phyloP scores from a whole-genome alignment of 2,888 invertebrate species.

The Choristoneura rosaceana region DNA sequence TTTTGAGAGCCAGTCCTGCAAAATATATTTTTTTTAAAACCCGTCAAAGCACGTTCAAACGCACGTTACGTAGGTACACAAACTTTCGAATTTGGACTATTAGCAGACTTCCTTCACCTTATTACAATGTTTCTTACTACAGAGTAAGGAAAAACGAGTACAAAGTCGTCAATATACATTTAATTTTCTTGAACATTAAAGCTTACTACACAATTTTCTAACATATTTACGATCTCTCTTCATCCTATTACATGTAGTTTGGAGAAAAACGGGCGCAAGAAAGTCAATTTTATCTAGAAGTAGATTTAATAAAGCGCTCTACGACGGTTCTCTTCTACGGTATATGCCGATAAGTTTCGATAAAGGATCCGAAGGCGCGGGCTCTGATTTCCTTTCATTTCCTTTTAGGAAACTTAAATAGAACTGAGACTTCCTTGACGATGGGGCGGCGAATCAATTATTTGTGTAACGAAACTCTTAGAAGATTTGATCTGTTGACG shows the following conservation, averaged over 20 bases:
- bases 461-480: slow-evolving; percentile 78
- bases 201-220: not conserved
- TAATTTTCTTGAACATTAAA: not conserved
- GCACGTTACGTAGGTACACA: too few relatives aligned
- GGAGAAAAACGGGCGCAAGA: not conserved
- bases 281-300: slow-evolving; percentile 62
- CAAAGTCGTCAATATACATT: too few relatives aligned
- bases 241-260: not conserved
- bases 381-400: slow-evolving; percentile 84
- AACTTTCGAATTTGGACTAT: too few relatives aligned
- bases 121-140: too few relatives aligned
- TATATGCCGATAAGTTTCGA: slow-evolving; percentile 80
- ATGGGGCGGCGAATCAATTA: slow-evolving; percentile 82
- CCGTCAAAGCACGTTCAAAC: too few relatives aligned
- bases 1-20: too few relatives aligned
- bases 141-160: too few relatives aligned
- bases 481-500: slow-evolving; percentile 65
- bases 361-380: slow-evolving; percentile 76
- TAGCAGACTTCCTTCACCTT: too few relatives aligned
- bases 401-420: slow-evolving; percentile 85
- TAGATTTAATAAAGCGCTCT: slow-evolving; percentile 69
- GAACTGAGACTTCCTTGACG: slow-evolving; percentile 82
- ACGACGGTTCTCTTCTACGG: slow-evolving; percentile 63
- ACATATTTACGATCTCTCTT: not conserved
- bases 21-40: too few relatives aligned